These are phyloP conservation scores for Lepus timidus DNA, from an alignment of 2,113 vertebrate species.

Conservation along the genomic window DNA sequence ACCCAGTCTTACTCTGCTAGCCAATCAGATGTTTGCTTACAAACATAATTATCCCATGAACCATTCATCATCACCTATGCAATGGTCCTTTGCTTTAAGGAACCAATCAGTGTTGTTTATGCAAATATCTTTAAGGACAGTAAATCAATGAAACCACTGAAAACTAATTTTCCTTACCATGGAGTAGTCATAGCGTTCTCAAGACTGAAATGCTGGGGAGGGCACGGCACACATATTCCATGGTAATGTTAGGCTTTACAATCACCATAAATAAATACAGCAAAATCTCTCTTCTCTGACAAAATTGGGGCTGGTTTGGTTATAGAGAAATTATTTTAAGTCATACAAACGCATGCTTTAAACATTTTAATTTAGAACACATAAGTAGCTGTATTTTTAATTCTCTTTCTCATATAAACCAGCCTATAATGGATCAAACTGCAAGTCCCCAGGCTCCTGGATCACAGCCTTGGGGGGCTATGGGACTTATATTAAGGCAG, in stretches of 20 bases:
- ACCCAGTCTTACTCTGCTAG: not conserved
- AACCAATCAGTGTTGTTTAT: slow-evolving; percentile 2
- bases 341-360: not conserved
- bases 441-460: not conserved
- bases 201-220: not conserved
- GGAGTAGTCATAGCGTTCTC: not conserved
- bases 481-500: not conserved
- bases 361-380: not conserved
- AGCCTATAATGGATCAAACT: not conserved
- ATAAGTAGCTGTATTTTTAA: not conserved
- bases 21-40: slow-evolving; percentile 26
- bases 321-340: slow-evolving; percentile 37
- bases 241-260: not conserved
- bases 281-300: slow-evolving; percentile 19
- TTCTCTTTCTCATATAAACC: not conserved
- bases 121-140: not conserved
- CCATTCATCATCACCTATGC: not conserved
- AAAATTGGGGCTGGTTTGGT: not conserved
- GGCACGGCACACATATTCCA: not conserved
- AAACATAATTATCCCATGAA: not conserved
- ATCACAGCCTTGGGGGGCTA: not conserved
- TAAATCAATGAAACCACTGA: not conserved
- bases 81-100: not conserved
- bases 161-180: slow-evolving; percentile 6
- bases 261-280: not conserved